phyloP scores from a whole-genome alignment of 2,113 vertebrate species.

The Spermophilus dauricus region DNA sequence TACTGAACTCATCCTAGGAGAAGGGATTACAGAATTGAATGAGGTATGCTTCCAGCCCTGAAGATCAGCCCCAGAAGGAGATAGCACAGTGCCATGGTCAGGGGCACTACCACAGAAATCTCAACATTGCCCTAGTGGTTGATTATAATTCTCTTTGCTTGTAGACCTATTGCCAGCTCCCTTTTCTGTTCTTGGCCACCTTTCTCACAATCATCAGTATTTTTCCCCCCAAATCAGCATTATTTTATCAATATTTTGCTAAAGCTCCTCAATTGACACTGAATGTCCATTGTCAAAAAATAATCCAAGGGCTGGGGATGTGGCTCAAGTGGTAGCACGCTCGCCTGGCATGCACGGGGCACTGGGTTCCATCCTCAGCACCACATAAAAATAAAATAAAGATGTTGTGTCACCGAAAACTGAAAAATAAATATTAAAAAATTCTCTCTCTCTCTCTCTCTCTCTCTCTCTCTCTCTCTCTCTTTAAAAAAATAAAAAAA shows the following conservation, averaged over 20 bases:
- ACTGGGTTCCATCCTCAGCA: too few relatives aligned
- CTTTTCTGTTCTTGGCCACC: background rate
- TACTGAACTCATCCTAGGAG: background rate
- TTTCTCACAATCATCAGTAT: background rate
- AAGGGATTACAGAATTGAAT: constrained; percentile 7
- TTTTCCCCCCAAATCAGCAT: background rate
- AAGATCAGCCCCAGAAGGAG: background rate
- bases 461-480: too few relatives aligned
- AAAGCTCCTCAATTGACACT: background rate
- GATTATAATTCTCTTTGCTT: background rate
- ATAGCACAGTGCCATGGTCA: background rate
- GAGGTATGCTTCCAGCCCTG: background rate
- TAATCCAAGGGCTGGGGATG: background rate
- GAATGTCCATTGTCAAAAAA: background rate
- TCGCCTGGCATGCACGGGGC: too few relatives aligned
- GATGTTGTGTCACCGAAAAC: too few relatives aligned
- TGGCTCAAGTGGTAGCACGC: too few relatives aligned
- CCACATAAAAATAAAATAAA: too few relatives aligned
- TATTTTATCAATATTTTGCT: background rate
- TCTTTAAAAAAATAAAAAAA: too few relatives aligned
- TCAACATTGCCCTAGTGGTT: background rate
- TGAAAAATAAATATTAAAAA: too few relatives aligned
- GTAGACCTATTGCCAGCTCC: background rate
- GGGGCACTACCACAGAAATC: background rate
- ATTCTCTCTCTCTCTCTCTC: too few relatives aligned